A percentile compares a stretch with the other conserved stretches of the same genome.
Conservation (phyloP, 1,140 invertebrate genomes). For the Ostrea denselamellosa region DNA sequence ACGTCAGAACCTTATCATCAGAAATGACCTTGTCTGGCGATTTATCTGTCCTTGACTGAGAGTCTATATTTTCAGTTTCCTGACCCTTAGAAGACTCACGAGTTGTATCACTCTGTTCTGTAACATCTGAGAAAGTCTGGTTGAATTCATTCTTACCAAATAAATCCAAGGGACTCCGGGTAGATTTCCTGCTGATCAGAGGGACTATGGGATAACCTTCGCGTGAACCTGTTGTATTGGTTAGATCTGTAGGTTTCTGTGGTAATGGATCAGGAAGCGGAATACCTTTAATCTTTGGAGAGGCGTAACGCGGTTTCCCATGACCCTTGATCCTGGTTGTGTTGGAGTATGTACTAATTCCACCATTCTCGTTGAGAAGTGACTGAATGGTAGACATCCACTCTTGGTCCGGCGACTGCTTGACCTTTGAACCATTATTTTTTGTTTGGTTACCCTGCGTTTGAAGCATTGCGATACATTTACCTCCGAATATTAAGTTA, state of each 20-base stretch:
- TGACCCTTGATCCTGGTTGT: background rate
- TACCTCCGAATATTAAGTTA: slow-evolving; percentile 1
- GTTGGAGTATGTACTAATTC: background rate
- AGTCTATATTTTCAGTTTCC: background rate
- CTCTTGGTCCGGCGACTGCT: background rate
- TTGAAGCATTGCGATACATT: background rate
- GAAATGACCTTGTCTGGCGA: background rate
- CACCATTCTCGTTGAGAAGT: background rate
- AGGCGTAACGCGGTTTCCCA: too few species aligned
- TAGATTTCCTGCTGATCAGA: background rate
- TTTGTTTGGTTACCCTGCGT: background rate
- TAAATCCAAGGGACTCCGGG: background rate
- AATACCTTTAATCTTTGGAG: background rate
- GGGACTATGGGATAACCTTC: background rate
- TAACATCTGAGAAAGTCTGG: background rate
- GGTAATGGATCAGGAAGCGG: background rate
- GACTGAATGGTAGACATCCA: slow-evolving; percentile 6
- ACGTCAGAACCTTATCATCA: background rate
- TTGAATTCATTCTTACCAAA: background rate
- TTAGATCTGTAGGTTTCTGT: background rate
- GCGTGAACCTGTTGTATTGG: background rate
- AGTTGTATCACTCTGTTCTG: background rate
- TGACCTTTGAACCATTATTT: background rate
- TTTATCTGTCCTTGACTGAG: background rate
- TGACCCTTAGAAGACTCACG: background rate